Percentiles rank a stretch among this genome's conserved stretches.
phyloP scores from a whole-genome alignment of 2,888 invertebrate genomes.

The Ernsta delagoae region DNA sequence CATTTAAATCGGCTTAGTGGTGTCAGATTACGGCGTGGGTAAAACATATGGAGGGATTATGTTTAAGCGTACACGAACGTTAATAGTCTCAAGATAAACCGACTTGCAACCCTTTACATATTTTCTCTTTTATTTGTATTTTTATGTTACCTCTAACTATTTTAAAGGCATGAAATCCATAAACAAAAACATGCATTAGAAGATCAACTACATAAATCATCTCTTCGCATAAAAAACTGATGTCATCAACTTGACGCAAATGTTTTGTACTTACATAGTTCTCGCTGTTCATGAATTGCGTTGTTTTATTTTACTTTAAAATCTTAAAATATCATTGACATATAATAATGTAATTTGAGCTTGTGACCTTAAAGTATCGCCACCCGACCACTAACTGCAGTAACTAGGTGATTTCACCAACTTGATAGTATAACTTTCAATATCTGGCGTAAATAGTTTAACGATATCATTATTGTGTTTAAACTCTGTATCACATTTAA shows the following conservation, averaged over 20 bases:
- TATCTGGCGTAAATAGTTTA: constrained; percentile 11
- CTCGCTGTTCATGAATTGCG: not conserved
- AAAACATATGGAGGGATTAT: constrained; percentile 17
- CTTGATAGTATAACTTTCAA: constrained; percentile 14
- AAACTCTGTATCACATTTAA: constrained; percentile 16
- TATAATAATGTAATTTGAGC: constrained; percentile 19
- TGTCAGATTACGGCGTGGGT: constrained; percentile 18
- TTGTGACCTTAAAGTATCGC: constrained; percentile 27
- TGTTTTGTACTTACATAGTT: too few relatives aligned
- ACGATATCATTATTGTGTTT: constrained; percentile 13
- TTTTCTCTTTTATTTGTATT: not conserved
- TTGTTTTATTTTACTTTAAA: not conserved
- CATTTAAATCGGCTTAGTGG: constrained; percentile 22
- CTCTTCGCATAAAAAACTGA: too few relatives aligned
- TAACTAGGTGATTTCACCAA: constrained; percentile 27
- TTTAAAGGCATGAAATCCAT: too few relatives aligned
- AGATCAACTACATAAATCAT: too few relatives aligned
- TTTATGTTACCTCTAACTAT: too few relatives aligned
- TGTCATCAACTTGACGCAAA: too few relatives aligned
- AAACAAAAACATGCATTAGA: too few relatives aligned
- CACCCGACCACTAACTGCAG: constrained; percentile 28
- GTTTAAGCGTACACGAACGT: not conserved
- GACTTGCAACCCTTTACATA: not conserved
- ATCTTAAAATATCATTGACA: not conserved
- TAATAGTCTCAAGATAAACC: constrained; percentile 6